Evolutionary conservation across 2,797 vertebrate species (phyloP).

Genomic region (Hozukius guyotensis): DNA sequence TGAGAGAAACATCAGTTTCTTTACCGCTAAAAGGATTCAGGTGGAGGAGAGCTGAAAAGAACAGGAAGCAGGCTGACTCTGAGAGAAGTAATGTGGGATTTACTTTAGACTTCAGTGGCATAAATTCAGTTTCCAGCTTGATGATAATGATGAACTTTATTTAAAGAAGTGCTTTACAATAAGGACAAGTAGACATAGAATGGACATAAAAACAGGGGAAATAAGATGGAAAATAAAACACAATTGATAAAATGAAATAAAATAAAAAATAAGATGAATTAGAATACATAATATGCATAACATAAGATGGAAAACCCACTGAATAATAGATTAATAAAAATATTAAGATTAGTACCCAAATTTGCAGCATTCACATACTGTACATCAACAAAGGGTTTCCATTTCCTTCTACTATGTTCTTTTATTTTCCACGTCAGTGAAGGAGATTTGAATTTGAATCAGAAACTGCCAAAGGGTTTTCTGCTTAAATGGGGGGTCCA

Average conservation of each 20-base stretch:
- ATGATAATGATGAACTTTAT: not conserved
- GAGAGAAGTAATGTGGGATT: not conserved
- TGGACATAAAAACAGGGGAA: not conserved
- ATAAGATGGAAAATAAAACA: not conserved
- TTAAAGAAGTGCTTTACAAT: not conserved
- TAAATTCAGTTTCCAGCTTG: not conserved
- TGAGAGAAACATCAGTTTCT: not conserved
- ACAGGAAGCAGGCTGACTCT: not conserved
- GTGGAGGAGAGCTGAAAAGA: too few relatives aligned
- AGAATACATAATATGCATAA: too few relatives aligned
- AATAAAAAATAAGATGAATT: not conserved
- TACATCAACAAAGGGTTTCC: not conserved
- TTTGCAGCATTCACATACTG: not conserved
- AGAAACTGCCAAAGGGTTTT: too few relatives aligned
- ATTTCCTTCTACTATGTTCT: not conserved
- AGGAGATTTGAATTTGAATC: not conserved
- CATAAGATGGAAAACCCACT: not conserved
- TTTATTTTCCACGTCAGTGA: not conserved
- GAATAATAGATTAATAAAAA: not conserved
- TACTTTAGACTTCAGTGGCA: not conserved
- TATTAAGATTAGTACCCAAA: not conserved
- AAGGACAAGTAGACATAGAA: not conserved
- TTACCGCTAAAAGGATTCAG: not conserved
- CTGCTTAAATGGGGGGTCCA: too few relatives aligned
- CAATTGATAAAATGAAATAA: not conserved